phyloP scores from a whole-genome alignment of 1,140 invertebrate genomes.

The Procambarus virginalis region DNA sequence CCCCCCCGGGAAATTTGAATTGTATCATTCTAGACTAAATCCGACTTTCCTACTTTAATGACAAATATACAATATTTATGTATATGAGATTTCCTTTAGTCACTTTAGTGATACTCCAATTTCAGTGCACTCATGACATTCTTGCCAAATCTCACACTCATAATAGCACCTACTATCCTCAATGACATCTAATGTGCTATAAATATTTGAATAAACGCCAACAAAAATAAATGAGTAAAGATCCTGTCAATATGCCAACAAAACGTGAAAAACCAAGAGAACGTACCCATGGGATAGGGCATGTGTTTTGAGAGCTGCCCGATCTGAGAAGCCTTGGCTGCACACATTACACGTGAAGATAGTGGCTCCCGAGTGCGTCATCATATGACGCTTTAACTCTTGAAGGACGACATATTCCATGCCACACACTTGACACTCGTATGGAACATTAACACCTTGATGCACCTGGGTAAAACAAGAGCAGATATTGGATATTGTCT shows the following conservation, averaged over 20 bases:
- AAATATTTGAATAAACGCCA: background rate
- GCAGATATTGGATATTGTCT: background rate
- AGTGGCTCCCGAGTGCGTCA: conserved; percentile 44
- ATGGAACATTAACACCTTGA: conserved; percentile 33
- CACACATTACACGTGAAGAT: conserved; percentile 48
- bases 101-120: no score
- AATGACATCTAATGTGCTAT: no score
- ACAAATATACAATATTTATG: no score
- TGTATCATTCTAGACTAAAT: no score
- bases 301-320: conserved; percentile 53
- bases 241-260: background rate
- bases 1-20: no score
- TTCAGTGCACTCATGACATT: no score
- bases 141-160: no score
- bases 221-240: background rate
- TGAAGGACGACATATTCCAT: conserved; percentile 42
- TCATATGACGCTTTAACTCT: conserved; percentile 57
- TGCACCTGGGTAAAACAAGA: conserved; percentile 25
- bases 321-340: conserved; percentile 55
- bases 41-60: no score
- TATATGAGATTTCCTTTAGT: no score
- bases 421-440: conserved; percentile 53
- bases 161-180: no score
- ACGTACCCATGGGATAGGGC: conserved; percentile 61
- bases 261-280: background rate